A percentile compares a stretch with the other conserved stretches of the same genome.
Conservation (phyloP, 2,797 vertebrate species). For the Smutsia gigantea region DNA sequence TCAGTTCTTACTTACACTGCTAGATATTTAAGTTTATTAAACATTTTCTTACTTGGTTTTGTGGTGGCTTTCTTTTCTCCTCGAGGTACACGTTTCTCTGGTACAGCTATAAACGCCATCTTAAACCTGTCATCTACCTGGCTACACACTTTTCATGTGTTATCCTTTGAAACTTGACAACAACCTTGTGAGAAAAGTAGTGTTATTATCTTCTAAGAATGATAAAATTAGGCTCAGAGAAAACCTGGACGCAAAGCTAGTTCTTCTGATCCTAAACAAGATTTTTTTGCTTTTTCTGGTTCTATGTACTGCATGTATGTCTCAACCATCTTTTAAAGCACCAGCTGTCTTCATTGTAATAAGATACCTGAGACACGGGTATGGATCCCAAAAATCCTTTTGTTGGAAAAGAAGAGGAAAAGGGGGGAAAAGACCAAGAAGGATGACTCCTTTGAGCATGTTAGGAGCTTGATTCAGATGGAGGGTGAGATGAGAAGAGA, state of each 20-base stretch:
- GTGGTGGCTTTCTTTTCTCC: not conserved
- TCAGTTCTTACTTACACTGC: not conserved
- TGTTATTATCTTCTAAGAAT: not conserved
- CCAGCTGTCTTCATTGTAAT: not conserved
- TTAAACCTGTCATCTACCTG: not conserved
- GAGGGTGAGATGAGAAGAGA: not conserved
- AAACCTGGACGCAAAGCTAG: not conserved
- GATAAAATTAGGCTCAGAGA: not conserved
- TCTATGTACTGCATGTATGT: not conserved
- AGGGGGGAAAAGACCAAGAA: not conserved
- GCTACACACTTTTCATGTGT: not conserved
- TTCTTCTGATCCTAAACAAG: conserved; percentile 3
- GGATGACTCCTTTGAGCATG: conserved; percentile 2
- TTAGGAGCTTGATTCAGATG: not conserved
- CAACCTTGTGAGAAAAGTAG: not conserved
- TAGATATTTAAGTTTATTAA: not conserved
- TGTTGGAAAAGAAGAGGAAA: not conserved
- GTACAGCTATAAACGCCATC: not conserved
- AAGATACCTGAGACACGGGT: not conserved
- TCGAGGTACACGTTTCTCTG: not conserved
- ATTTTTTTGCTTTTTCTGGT: not conserved
- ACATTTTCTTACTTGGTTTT: not conserved
- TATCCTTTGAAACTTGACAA: not conserved
- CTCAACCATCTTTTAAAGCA: not conserved
- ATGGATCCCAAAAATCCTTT: not conserved